phyloP scores from a whole-genome alignment of 2,113 vertebrate species.

The Petaurus breviceps region DNA sequence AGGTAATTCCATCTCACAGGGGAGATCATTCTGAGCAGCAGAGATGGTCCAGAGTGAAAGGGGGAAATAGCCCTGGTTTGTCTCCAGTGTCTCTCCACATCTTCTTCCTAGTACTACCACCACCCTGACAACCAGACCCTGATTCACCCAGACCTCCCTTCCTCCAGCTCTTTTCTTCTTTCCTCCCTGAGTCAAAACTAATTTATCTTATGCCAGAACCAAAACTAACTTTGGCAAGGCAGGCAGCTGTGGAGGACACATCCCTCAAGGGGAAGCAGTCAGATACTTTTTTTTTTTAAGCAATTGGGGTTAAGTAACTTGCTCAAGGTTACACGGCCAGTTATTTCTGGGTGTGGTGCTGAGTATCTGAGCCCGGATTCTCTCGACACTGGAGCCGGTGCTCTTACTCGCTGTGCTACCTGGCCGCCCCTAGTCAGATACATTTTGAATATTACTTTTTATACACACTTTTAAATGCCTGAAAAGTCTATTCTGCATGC shows the following conservation, averaged over 20 bases:
- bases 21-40: neutral
- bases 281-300: neutral
- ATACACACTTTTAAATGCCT: neutral
- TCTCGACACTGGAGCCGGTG: too few relatives aligned
- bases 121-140: neutral
- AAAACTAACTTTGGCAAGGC: neutral
- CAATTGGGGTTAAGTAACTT: too few relatives aligned
- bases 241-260: neutral
- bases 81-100: neutral
- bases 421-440: too few relatives aligned
- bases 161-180: neutral
- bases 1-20: slow-evolving; percentile 84
- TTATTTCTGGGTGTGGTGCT: too few relatives aligned
- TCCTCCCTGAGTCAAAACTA: neutral
- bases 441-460: neutral
- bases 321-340: too few relatives aligned
- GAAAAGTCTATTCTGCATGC: neutral
- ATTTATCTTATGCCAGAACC: neutral
- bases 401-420: too few relatives aligned
- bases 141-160: neutral
- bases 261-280: neutral
- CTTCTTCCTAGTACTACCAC: neutral
- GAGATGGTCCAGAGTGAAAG: neutral
- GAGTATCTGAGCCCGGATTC: too few relatives aligned
- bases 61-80: neutral